A percentile compares a stretch with the other conserved stretches of the same genome.
Conservation (phyloP, 2,797 vertebrate genomes). For the Spondyliosoma cantharus region DNA sequence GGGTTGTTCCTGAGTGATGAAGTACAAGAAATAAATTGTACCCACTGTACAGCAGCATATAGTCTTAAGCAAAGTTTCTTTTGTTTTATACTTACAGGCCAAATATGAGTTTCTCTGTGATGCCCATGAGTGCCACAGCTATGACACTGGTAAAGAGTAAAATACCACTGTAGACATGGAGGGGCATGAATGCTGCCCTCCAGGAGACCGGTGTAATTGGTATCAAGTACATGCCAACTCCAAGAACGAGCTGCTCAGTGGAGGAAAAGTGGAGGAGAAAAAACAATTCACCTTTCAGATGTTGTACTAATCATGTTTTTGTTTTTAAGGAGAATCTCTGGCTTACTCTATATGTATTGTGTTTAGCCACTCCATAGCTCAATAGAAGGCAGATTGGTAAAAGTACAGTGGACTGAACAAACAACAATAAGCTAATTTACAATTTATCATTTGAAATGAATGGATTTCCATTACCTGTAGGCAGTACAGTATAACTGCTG, state of each 20-base stretch:
- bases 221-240: conserved; percentile 89
- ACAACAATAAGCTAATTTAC: background rate
- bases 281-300: conserved; percentile 17
- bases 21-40: conserved; percentile 13
- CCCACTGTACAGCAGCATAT: background rate
- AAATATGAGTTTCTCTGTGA: conserved; percentile 96
- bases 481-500: conserved; percentile 85
- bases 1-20: conserved; percentile 73
- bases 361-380: background rate
- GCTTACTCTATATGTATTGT: background rate
- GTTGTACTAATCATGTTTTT: conserved; percentile 10
- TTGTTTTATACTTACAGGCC: conserved; percentile 87
- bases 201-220: conserved; percentile 86
- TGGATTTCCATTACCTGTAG: conserved; percentile 87
- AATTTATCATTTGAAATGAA: background rate
- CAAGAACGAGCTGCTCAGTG: conserved; percentile 88
- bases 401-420: background rate
- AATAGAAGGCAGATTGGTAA: background rate
- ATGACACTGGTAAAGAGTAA: conserved; percentile 89
- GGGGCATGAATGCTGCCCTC: conserved; percentile 87
- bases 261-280: conserved; percentile 47
- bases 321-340: background rate
- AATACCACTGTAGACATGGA: conserved; percentile 91
- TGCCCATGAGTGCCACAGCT: conserved; percentile 90
- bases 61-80: background rate